Evolutionary conservation across 2,888 invertebrate species (phyloP).

Genomic region (Drosophila macrothrix): DNA sequence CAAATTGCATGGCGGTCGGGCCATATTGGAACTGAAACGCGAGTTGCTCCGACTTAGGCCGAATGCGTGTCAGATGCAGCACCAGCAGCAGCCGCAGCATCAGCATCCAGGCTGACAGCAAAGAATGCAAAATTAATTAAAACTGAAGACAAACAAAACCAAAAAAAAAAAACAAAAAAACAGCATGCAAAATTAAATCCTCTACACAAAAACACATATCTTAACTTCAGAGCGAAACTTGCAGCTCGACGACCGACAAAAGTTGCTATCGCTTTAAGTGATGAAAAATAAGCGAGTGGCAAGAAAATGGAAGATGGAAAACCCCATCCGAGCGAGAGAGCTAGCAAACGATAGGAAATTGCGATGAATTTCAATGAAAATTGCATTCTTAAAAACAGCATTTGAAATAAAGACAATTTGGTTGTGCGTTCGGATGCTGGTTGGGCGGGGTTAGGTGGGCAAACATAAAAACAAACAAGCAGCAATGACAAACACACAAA

Average conservation of each 20-base stretch:
- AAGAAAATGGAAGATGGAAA: slow-evolving; percentile 2
- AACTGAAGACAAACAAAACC: slow-evolving; percentile 36
- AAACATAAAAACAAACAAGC: slow-evolving; percentile 39
- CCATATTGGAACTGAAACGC: slow-evolving; percentile 46
- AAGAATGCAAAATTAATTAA: slow-evolving; percentile 76
- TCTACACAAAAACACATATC: slow-evolving; percentile 13
- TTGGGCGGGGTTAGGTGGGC: slow-evolving; percentile 2
- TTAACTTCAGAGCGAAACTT: slow-evolving; percentile 20
- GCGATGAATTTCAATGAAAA: slow-evolving; percentile 79
- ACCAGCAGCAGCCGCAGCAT: slow-evolving; percentile 2
- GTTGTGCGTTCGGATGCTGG: slow-evolving; percentile 25
- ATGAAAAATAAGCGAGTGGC: slow-evolving; percentile 43
- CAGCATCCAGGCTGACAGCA: background rate
- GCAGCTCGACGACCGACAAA: slow-evolving; percentile 29
- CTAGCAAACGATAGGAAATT: slow-evolving; percentile 24
- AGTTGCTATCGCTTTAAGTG: slow-evolving; percentile 50
- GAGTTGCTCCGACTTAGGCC: slow-evolving; percentile 27
- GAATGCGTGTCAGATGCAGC: slow-evolving; percentile 62
- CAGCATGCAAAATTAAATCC: slow-evolving; percentile 23
- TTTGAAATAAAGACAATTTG: slow-evolving; percentile 73
- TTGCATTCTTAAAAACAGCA: slow-evolving; percentile 73
- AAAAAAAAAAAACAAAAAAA: slow-evolving; percentile 11
- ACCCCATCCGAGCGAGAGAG: background rate
- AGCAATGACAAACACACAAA: slow-evolving; percentile 40
- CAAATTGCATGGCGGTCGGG: slow-evolving; percentile 47